phyloP scores from a whole-genome alignment of 53 echinoderm and acorn worm genomes.

The Henricia sp. region DNA sequence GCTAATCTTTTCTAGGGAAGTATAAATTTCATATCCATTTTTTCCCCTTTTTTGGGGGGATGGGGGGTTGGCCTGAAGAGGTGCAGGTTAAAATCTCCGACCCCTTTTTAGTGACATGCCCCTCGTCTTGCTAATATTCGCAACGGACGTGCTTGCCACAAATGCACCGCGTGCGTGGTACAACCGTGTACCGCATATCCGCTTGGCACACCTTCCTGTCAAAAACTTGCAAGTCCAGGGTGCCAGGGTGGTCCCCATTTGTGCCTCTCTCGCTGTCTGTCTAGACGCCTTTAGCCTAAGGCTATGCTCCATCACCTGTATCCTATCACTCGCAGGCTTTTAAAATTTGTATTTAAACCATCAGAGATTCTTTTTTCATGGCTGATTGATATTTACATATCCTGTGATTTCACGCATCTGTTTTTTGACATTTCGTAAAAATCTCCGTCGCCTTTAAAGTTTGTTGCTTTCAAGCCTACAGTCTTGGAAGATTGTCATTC shows the following conservation, averaged over 20 bases:
- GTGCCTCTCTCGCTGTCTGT: conserved; percentile 6
- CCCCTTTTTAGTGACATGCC: too few relatives aligned
- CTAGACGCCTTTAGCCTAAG: conserved; percentile 25
- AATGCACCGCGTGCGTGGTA: neutral
- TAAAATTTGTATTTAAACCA: conserved; percentile 31
- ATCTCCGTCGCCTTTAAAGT: too few relatives aligned
- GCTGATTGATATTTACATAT: too few relatives aligned
- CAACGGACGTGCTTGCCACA: too few relatives aligned
- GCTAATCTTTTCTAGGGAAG: neutral
- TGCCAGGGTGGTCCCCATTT: neutral
- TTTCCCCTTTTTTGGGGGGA: neutral
- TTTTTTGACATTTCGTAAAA: too few relatives aligned
- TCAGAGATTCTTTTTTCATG: neutral
- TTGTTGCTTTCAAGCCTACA: too few relatives aligned
- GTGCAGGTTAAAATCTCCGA: too few relatives aligned
- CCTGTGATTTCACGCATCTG: too few relatives aligned
- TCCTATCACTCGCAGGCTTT: neutral
- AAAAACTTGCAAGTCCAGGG: conserved; percentile 35
- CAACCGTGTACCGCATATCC: neutral
- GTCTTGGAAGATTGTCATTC: too few relatives aligned
- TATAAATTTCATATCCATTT: conserved; percentile 41
- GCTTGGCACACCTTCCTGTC: conserved; percentile 28
- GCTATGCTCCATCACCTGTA: conserved; percentile 16
- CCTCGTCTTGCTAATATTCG: too few relatives aligned
- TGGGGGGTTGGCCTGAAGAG: neutral